Evolutionary conservation across 2,113 vertebrate species (phyloP).

Genomic region (Podilymbus podiceps): DNA sequence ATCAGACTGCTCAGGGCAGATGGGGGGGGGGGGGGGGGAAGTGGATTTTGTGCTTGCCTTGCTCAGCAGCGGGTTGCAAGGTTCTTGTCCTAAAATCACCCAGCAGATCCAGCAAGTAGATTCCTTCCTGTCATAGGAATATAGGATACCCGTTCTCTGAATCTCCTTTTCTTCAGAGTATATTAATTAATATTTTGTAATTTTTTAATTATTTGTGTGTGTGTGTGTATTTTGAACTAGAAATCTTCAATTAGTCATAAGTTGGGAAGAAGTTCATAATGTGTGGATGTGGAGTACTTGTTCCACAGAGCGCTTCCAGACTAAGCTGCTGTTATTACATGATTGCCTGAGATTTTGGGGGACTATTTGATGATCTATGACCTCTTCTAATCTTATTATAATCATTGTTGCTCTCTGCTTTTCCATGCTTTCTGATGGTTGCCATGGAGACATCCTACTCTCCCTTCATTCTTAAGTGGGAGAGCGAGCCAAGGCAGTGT

Average conservation of each 20-base stretch:
- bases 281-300: neutral
- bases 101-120: neutral
- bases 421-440: conserved; percentile 47
- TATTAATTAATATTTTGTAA: neutral
- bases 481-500: neutral
- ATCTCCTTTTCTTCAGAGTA: neutral
- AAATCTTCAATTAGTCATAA: neutral
- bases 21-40: too few species aligned
- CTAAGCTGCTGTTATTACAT: neutral
- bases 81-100: neutral
- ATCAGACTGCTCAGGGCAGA: neutral
- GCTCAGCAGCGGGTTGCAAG: neutral
- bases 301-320: neutral
- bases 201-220: too few species aligned
- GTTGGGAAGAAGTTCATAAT: neutral
- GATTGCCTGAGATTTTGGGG: conserved; percentile 22
- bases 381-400: conserved; percentile 60
- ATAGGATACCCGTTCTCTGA: neutral
- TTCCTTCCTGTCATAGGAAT: neutral
- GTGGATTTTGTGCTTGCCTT: neutral
- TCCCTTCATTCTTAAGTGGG: conserved; percentile 35
- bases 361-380: conserved; percentile 32
- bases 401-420: conserved; percentile 49
- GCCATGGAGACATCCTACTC: conserved; percentile 44
- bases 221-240: neutral